Evolutionary conservation across 2,888 invertebrate genomes (phyloP).

Genomic region (Drosophila anomalipes): DNA sequence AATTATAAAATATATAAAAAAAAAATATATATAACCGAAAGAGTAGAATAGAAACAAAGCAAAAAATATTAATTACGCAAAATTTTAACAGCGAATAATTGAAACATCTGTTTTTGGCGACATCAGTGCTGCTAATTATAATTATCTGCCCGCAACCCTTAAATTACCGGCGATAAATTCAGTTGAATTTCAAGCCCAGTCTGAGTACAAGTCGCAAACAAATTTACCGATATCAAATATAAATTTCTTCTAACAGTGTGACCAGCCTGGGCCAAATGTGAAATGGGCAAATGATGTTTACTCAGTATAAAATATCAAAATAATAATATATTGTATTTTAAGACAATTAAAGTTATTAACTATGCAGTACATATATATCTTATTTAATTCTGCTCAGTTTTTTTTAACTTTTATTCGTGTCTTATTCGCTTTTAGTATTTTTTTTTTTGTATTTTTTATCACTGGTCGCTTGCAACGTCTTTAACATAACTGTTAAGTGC

Average conservation of each 20-base stretch:
- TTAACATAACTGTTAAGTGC: conserved; percentile 36
- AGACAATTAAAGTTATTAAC: not conserved
- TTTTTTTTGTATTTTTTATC: not conserved
- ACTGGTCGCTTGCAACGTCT: not conserved
- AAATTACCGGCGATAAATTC: not conserved
- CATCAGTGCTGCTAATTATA: not conserved
- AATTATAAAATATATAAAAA: not conserved
- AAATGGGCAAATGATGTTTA: not conserved
- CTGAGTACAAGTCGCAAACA: not conserved
- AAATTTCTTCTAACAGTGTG: not conserved
- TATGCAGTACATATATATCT: not conserved
- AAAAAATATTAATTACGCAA: not conserved
- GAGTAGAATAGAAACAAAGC: not conserved
- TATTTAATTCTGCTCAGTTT: not conserved
- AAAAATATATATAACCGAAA: not conserved
- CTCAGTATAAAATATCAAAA: not conserved
- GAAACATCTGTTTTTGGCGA: not conserved
- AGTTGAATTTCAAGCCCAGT: not conserved
- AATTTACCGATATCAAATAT: not conserved
- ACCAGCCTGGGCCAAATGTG: not conserved
- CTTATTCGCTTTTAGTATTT: conserved; percentile 1
- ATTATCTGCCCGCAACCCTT: not conserved
- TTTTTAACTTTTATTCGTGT: not conserved
- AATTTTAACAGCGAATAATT: not conserved
- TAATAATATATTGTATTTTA: not conserved